Evolutionary conservation across 2,797 vertebrate genomes (phyloP), one percentile per base, ranked within the genome.

Genomic region (Prunella strophiata): DNA sequence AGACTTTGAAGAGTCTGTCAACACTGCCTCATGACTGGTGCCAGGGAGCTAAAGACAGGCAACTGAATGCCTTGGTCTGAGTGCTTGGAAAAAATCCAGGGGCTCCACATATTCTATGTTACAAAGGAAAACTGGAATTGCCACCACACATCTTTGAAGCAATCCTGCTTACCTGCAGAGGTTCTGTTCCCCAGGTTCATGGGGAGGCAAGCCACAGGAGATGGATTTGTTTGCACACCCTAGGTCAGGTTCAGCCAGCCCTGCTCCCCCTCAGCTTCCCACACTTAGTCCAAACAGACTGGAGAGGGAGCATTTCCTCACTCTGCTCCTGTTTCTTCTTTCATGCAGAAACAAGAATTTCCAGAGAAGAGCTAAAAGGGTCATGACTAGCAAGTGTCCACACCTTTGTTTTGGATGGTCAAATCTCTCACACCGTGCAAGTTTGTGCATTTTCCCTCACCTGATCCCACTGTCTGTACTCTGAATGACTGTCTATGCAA

Each of bases 21-120:
- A 70, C 38, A 22, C 14, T 51, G 48, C 50, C 36, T 74, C 52
- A 47, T 9, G 18, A 25, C 34, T 81, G 22, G 32, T 63, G 54
- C 48, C 40, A 61, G 40, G 48, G 34, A 70, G 30, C 52, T 43
- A 48, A 40, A 42, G 52, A 50, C 6, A 54, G 51, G 50, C 0
- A 0, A 47, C 42, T 51, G 10, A 40, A 45, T 18, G 30, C 34
- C 38, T n/a, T 3, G 2, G n/a, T 30, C 12, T 13, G 26, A 74
- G 48, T 5, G 36, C 40, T 0, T 73, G 32, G 16, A 43, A 29
- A 91, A 62, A 85, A 76, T 29, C 20, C 55, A 85, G 40, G 11
- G 9, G 22, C 15, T 89, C 43, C 12, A 11, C 5, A 4, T 67
- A 61, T 36, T 76, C 63, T 63, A 20, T 3, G 1, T 26, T 29